Conservation (phyloP, 1,140 invertebrate genomes). For the Venturia canescens region DNA sequence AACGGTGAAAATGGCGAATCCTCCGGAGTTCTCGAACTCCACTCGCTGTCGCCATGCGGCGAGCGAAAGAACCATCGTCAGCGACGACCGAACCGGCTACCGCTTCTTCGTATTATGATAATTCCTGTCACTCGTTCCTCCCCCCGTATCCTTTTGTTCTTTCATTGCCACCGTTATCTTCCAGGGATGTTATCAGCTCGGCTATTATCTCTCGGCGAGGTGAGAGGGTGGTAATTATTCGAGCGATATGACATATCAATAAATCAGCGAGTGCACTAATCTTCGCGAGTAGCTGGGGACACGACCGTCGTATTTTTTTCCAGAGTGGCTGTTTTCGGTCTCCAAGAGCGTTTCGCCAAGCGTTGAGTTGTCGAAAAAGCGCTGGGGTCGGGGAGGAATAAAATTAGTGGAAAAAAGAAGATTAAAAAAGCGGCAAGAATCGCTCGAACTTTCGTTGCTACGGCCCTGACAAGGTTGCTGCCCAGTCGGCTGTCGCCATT, state of each 20-base stretch:
- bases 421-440: background rate
- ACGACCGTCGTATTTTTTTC: too few relatives aligned
- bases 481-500: slow-evolving; percentile 74
- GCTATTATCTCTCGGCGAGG: background rate
- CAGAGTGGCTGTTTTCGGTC: too few relatives aligned
- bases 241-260: too few relatives aligned
- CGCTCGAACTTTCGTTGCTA: slow-evolving; percentile 43
- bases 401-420: too few relatives aligned
- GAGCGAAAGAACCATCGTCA: slow-evolving; percentile 20
- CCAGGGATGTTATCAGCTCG: background rate
- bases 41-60: slow-evolving; percentile 42
- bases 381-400: too few relatives aligned
- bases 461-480: slow-evolving; percentile 68
- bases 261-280: too few relatives aligned
- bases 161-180: background rate
- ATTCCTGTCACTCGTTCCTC: slow-evolving; percentile 9
- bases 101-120: background rate
- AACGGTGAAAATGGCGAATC: slow-evolving; percentile 49
- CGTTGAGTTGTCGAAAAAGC: too few relatives aligned
- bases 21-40: slow-evolving; percentile 2
- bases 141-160: background rate
- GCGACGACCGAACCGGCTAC: background rate
- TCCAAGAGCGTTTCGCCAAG: too few relatives aligned
- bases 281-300: too few relatives aligned
- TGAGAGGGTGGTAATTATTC: too few relatives aligned